These are phyloP conservation scores for Nyctibius grandis DNA, from an alignment of 2,797 vertebrate genomes.

Conservation along the genomic window DNA sequence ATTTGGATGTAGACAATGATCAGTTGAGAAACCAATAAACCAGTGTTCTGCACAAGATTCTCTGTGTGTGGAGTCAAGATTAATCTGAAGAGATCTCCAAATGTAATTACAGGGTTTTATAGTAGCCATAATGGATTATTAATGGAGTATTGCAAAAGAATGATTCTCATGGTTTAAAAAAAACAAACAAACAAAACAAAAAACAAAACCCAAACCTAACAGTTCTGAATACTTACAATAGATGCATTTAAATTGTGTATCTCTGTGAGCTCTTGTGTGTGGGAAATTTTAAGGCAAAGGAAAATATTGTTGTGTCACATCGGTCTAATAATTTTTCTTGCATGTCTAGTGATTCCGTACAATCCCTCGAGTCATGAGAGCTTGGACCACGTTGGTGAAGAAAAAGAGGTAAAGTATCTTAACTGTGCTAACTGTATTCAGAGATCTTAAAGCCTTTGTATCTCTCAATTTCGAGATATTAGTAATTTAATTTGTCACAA, in stretches of 20 bases:
- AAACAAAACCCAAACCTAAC: neutral
- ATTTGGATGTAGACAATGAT: neutral
- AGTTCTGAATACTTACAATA: neutral
- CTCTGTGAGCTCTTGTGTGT: neutral
- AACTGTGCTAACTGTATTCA: neutral
- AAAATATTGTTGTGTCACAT: neutral
- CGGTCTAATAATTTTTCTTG: neutral
- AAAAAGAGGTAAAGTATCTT: constrained; percentile 86
- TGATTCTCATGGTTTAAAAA: neutral
- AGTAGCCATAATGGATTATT: neutral
- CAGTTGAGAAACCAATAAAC: neutral
- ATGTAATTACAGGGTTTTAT: neutral
- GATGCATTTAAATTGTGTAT: neutral
- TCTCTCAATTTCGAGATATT: neutral
- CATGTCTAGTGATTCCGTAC: constrained; percentile 83
- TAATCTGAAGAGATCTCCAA: neutral
- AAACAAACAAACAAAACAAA: too few species aligned
- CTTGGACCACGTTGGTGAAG: constrained; percentile 90
- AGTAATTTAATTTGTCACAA: neutral
- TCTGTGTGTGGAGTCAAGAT: neutral
- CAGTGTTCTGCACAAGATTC: neutral
- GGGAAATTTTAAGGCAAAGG: neutral
- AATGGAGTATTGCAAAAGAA: neutral
- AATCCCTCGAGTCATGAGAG: constrained; percentile 92
- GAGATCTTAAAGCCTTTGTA: neutral